These are phyloP conservation scores for Eulemur albifrons DNA, from an alignment of 2,797 vertebrate species.

Conservation along the genomic window DNA sequence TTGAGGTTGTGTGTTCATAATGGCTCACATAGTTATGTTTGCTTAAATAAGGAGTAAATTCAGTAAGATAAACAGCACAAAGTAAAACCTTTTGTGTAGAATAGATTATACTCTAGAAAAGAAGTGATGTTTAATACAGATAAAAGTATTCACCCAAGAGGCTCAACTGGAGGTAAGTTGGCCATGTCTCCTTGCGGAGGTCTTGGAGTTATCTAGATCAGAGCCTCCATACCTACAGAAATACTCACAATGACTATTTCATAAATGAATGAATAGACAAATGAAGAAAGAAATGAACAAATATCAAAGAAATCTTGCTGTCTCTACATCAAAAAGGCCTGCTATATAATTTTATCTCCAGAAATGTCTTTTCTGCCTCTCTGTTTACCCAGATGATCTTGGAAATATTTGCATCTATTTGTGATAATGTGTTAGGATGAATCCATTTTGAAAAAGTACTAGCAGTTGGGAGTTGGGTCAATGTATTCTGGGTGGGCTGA, in stretches of 20 bases:
- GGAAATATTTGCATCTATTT: neutral
- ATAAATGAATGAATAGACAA: neutral
- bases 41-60: neutral
- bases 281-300: neutral
- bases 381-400: constrained; percentile 28
- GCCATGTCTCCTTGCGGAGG: neutral
- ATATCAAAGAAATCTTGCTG: neutral
- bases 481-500: neutral
- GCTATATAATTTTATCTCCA: neutral
- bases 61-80: neutral
- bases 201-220: neutral
- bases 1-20: neutral
- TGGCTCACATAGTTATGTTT: neutral
- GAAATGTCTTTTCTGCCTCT: neutral
- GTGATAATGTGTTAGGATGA: neutral
- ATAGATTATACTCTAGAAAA: neutral
- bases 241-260: neutral
- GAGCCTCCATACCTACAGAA: neutral
- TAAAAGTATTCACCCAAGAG: neutral
- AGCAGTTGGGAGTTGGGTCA: neutral
- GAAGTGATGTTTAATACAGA: neutral
- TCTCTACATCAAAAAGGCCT: neutral
- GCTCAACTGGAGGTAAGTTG: neutral
- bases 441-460: neutral
- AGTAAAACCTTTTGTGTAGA: neutral